phyloP scores from a whole-genome alignment of 2,797 vertebrate genomes.

The Trematomus bernacchii region DNA sequence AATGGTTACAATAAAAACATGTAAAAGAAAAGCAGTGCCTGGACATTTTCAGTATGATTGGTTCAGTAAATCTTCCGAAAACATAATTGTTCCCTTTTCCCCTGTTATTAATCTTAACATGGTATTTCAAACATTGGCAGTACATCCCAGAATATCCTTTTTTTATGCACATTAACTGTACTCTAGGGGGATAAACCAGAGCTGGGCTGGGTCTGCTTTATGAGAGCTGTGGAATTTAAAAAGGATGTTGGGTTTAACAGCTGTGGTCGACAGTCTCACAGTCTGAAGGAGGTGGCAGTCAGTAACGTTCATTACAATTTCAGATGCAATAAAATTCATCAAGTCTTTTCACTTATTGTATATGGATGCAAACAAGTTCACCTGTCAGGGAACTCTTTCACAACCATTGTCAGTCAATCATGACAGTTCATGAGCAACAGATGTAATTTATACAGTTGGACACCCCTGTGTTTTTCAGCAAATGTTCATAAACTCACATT shows the following conservation, averaged over 20 bases:
- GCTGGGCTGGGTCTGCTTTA: neutral
- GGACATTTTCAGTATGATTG: neutral
- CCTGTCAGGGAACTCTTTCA: neutral
- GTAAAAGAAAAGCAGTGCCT: neutral
- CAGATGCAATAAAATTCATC: neutral
- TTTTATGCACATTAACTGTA: neutral
- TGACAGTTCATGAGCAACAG: neutral
- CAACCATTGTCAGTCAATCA: neutral
- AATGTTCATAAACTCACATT: neutral
- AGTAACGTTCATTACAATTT: slow-evolving; percentile 17
- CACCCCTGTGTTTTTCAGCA: neutral
- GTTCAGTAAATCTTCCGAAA: slow-evolving; percentile 1
- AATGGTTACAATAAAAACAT: slow-evolving; percentile 5
- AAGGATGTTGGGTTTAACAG: neutral
- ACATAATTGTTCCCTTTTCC: neutral
- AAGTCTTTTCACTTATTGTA: neutral
- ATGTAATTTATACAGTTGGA: neutral
- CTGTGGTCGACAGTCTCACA: neutral
- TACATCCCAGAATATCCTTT: neutral
- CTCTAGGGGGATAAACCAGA: neutral
- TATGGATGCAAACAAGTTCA: neutral
- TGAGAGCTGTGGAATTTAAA: slow-evolving; percentile 10
- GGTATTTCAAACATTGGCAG: neutral
- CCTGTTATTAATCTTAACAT: neutral
- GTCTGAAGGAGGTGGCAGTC: slow-evolving; percentile 16